phyloP scores from a whole-genome alignment of 2,888 invertebrate genomes.

The Lysandra bellargus region DNA sequence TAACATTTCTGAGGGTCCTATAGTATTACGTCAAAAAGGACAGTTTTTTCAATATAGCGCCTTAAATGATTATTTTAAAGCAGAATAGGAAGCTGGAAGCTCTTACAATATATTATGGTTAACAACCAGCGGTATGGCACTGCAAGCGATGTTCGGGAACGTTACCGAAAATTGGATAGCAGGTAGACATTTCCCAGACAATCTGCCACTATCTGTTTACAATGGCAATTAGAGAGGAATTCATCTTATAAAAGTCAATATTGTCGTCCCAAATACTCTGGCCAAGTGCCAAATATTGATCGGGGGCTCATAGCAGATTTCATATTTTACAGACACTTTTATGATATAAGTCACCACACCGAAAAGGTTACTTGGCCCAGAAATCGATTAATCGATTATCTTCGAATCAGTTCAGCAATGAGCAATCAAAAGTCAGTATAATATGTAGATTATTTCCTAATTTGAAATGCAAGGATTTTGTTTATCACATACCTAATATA shows the following conservation, averaged over 20 bases:
- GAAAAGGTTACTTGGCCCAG: neutral
- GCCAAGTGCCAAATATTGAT: conserved; percentile 19
- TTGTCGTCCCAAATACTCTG: conserved; percentile 19
- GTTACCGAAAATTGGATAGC: conserved; percentile 15
- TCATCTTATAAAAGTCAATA: conserved; percentile 19
- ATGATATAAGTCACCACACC: neutral
- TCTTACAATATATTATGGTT: neutral
- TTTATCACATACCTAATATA: too few relatives aligned
- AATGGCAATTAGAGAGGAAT: conserved; percentile 13
- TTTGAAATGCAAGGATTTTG: too few relatives aligned
- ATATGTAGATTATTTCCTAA: too few relatives aligned
- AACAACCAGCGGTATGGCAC: neutral
- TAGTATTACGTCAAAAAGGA: too few relatives aligned
- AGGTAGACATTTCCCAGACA: conserved; percentile 11
- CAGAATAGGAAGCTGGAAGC: neutral
- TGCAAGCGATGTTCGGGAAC: neutral
- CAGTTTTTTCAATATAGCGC: too few relatives aligned
- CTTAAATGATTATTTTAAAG: neutral
- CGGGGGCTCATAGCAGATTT: conserved; percentile 6
- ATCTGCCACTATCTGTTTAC: conserved; percentile 5
- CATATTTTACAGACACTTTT: conserved; percentile 1
- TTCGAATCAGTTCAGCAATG: too few relatives aligned
- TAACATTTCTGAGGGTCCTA: too few relatives aligned
- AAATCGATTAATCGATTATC: neutral
- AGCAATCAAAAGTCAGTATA: too few relatives aligned